Conservation (phyloP, 2,797 vertebrate genomes). For the Lacerta agilis region DNA sequence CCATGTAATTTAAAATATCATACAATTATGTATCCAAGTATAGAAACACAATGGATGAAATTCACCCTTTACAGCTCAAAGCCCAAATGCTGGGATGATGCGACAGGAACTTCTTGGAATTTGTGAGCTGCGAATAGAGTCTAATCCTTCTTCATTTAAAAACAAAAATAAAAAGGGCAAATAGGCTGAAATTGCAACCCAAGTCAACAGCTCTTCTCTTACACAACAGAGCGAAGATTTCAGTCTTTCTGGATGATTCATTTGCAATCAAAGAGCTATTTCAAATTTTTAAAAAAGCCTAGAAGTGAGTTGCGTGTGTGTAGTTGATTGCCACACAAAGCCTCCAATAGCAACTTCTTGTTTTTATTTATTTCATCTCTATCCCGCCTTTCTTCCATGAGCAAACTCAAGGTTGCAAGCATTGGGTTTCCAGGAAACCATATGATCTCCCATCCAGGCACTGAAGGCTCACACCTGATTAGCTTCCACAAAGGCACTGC, state of each 20-base stretch:
- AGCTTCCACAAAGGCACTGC: too few relatives aligned
- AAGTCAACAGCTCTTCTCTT: neutral
- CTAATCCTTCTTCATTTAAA: neutral
- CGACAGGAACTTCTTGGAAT: slow-evolving; percentile 13
- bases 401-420: neutral
- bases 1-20: slow-evolving; percentile 34
- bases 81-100: neutral
- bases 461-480: neutral
- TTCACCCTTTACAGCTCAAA: slow-evolving; percentile 19
- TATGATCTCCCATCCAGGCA: neutral
- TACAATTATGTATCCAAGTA: slow-evolving; percentile 33
- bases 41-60: slow-evolving; percentile 42
- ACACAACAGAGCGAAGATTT: neutral
- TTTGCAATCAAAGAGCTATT: neutral
- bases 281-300: neutral
- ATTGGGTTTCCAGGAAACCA: neutral
- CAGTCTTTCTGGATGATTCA: neutral
- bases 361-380: neutral
- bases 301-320: neutral
- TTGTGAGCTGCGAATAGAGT: slow-evolving; percentile 10
- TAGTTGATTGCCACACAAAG: neutral
- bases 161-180: neutral
- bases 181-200: neutral
- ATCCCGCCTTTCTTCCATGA: neutral
- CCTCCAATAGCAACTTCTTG: neutral